These are phyloP conservation scores for Periophthalmodon schlosseri DNA, from an alignment of 2,113 vertebrate genomes.

Conservation along the genomic window DNA sequence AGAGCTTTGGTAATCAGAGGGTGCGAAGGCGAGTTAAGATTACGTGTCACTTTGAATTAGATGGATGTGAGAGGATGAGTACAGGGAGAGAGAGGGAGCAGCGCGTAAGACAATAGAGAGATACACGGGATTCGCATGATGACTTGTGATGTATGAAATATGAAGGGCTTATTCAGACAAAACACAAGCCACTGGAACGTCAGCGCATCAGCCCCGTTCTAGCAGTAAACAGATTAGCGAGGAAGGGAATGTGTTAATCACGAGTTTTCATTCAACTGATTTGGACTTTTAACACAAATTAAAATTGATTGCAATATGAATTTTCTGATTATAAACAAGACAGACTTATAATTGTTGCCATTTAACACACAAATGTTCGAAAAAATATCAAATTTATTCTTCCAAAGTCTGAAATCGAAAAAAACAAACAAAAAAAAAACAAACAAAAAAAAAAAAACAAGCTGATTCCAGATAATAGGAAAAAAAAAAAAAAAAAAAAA, in stretches of 20 bases:
- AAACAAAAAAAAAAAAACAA: too few relatives aligned
- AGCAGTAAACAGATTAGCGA: neutral
- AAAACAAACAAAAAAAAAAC: too few relatives aligned
- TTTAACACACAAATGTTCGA: too few relatives aligned
- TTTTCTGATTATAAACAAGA: too few relatives aligned
- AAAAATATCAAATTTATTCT: too few relatives aligned
- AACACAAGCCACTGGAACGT: neutral
- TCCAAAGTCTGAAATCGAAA: too few relatives aligned
- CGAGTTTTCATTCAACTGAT: too few relatives aligned
- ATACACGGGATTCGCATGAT: neutral
- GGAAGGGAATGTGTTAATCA: neutral
- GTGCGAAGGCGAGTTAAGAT: slow-evolving; percentile 45
- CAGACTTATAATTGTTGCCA: too few relatives aligned
- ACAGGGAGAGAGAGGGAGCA: neutral
- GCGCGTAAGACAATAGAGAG: neutral
- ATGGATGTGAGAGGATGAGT: slow-evolving; percentile 16
- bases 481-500: too few relatives aligned
- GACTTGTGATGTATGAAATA: neutral
- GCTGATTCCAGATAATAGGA: too few relatives aligned
- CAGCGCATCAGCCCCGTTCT: neutral
- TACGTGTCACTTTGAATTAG: slow-evolving; percentile 47
- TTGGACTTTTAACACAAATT: too few relatives aligned
- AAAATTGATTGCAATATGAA: too few relatives aligned
- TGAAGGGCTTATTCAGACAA: neutral
- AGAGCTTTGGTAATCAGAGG: slow-evolving; percentile 35